Evolutionary conservation across 2,888 invertebrate genomes (phyloP), one percentile per base, ranked within the genome.

Genomic region (Apamea monoglypha): DNA sequence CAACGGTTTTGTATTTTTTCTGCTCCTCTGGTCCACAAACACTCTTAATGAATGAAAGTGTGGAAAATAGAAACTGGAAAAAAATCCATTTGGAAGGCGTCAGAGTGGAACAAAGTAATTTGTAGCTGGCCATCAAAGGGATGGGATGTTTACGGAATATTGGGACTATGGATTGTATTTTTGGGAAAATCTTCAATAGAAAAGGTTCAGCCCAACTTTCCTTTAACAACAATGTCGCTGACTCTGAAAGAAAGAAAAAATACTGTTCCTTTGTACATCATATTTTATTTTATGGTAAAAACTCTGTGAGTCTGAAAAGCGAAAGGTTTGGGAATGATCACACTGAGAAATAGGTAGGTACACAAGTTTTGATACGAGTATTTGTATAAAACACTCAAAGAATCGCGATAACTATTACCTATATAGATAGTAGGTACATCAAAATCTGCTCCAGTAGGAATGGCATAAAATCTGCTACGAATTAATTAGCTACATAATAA

Each of bases 11-110:
- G 50, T 83, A 66, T 78, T 84, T 74, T 72, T 85, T 78, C 78
- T 76, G n/a, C 29, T 72, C 29, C 64, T 72, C 40, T 61, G 47
- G n/a, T 74, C 70, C n/a, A 78, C 83, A 64, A 68, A 72, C 85
- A 71, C 29, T 74, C 67, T 59, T 86, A 84, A 84, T 86, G 78
- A 84, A 86, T 75, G 68, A 87, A 84, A 87, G 80, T 67, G 87
- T 73, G 69, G 68, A 61, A 66, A 67, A 40, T 69, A 73, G 73
- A 67, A 69, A 69, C 61, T 69, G 56, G 72, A 75, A 83, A 77
- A 76, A 78, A 83, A 70, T 74, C 87, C 59, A 84, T 87, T 84
- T 72, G 64, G 61, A 25, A 84, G 69, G 64, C 80, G 40, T 84
- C 47, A 32, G 47, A 53, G 53, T 75, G 87, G 80, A 79, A 87